phyloP scores from a whole-genome alignment of 2,113 vertebrate genomes.

The Mormoops blainvillei region DNA sequence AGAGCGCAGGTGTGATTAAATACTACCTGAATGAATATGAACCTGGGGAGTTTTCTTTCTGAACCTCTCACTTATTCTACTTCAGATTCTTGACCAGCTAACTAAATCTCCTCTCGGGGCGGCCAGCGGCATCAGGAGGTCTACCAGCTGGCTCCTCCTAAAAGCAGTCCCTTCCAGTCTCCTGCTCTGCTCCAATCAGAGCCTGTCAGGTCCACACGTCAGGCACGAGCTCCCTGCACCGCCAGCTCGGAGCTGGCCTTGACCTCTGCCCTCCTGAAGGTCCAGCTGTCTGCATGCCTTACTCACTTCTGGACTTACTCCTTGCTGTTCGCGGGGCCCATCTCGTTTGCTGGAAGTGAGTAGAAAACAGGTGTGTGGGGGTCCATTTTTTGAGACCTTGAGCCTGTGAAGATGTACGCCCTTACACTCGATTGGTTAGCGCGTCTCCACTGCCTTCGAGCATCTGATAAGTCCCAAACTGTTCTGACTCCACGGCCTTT shows the following conservation, averaged over 20 bases:
- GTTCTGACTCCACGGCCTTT: not conserved
- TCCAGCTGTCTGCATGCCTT: not conserved
- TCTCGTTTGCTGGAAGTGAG: not conserved
- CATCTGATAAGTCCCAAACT: too few relatives aligned
- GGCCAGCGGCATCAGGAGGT: not conserved
- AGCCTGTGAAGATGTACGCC: rapidly evolving
- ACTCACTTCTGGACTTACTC: not conserved
- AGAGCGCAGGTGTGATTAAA: not conserved
- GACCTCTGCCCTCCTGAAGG: too few relatives aligned
- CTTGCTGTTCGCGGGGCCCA: not conserved
- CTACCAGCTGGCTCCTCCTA: not conserved
- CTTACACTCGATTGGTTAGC: rapidly evolving
- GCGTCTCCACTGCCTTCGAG: rapidly evolving
- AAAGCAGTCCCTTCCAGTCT: not conserved
- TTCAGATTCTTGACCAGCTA: not conserved
- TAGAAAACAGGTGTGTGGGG: not conserved
- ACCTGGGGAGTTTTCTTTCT: not conserved
- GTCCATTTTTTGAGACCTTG: not conserved
- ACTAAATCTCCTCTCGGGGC: not conserved
- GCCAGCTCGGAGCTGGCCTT: rapidly evolving
- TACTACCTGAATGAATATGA: not conserved
- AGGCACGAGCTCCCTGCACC: too few relatives aligned
- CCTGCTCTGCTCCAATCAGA: not conserved
- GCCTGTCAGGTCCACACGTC: not conserved
- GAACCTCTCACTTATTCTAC: not conserved